Evolutionary conservation across 2,888 invertebrate genomes (phyloP), one percentile per base, ranked within the genome.

Genomic region (Merodon equestris): DNA sequence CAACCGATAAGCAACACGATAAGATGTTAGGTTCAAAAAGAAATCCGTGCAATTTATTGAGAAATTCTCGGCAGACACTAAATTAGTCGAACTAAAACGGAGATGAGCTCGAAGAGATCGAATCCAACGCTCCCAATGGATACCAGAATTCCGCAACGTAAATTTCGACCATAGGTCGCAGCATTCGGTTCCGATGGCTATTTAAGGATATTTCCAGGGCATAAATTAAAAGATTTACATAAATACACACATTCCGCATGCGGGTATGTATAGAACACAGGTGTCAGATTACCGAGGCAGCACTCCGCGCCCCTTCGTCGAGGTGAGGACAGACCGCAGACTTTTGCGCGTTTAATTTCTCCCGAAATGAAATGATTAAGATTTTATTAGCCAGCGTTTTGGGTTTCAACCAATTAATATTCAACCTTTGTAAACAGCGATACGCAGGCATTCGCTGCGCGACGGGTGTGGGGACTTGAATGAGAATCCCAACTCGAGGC

Each of bases 201-300:
- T 81, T 81, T 81, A 81, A 75, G 81, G 71, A 81, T 81, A 66
- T 81, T 75, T 81, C 66, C 75, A 81, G 81, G 71, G 81, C 61
- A 81, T 81, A 81, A 81, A 81, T 81, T 81, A 81, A 68, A 81
- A 81, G 81, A 81, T 81, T 81, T 81, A 81, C 81, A 81, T 81
- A 75, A 81, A 75, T 70, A 81, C 75, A 79, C 68, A 79, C 73
- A 79, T 79, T 79, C 75, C 74, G 70, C 50, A 70, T 71, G 27
- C 27, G 27, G 27, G 7, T 27, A 27, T 7, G 3, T 7, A 27
- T 27, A 27, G 27, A 4, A 27, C 27, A 74, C 81, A 81, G 81
- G 81, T 81, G 81, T 81, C 81, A 71, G 70, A 81, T 81, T 81
- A 71, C 81, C 79, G 57, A 3, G 70, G 53, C 79, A 60, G 60